Evolutionary conservation across 2,113 vertebrate genomes (phyloP).

Genomic region (Chionomys nivalis): DNA sequence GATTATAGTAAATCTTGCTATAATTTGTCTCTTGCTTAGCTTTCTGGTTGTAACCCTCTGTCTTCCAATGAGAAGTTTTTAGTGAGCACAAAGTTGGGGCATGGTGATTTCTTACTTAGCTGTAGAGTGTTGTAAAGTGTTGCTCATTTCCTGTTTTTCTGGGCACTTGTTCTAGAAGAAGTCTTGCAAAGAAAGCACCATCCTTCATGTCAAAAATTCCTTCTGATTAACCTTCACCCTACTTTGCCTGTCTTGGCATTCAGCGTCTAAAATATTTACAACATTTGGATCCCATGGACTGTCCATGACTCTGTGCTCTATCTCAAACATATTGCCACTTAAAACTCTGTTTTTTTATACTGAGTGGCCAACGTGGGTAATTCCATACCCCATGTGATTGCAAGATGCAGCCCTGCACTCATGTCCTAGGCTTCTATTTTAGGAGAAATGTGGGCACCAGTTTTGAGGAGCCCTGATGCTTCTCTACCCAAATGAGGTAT

Average conservation of each 20-base stretch:
- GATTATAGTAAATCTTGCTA: background rate
- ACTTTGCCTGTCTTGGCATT: background rate
- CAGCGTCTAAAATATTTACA: background rate
- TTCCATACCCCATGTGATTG: background rate
- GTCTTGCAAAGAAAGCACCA: background rate
- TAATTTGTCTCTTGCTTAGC: conserved; percentile 9
- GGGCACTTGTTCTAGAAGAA: background rate
- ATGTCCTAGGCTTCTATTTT: background rate
- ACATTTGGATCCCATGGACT: background rate
- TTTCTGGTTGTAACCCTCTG: background rate
- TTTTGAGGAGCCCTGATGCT: background rate
- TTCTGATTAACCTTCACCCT: background rate
- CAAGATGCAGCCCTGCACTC: background rate
- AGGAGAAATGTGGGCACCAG: background rate
- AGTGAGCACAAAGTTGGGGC: background rate
- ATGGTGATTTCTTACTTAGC: background rate
- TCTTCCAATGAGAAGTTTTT: conserved; percentile 1
- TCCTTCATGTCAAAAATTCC: background rate
- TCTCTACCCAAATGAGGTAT: background rate
- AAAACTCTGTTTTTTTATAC: background rate
- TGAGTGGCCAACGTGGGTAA: background rate
- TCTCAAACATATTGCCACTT: background rate
- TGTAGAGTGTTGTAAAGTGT: background rate
- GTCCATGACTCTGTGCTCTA: background rate
- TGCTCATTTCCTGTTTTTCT: background rate